Percentiles rank a stretch among this genome's conserved stretches.
Evolutionary conservation across 2,888 invertebrate genomes (phyloP).

Genomic region (Formica aserva): DNA sequence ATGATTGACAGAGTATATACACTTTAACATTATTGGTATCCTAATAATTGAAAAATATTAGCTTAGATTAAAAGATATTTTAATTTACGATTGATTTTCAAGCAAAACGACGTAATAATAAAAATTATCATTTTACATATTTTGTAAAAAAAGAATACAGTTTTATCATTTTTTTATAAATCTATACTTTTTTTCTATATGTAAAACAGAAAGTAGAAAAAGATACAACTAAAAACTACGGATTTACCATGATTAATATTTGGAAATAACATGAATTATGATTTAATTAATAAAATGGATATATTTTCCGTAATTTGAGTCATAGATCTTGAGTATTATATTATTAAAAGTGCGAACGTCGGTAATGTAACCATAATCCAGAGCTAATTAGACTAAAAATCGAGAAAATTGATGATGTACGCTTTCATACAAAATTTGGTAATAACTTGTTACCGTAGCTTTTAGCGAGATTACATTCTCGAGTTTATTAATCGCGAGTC

Average conservation of each 20-base stretch:
- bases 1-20: neutral
- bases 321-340: neutral
- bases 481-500: constrained; percentile 65
- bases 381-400: constrained; percentile 72
- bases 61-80: neutral
- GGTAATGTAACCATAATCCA: constrained; percentile 1
- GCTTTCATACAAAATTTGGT: constrained; percentile 65
- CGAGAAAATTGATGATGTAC: constrained; percentile 60
- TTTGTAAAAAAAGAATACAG: neutral
- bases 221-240: neutral
- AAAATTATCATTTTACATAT: neutral
- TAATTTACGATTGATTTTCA: neutral
- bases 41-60: neutral
- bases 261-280: neutral
- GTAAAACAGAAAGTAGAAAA: neutral
- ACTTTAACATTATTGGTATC: neutral
- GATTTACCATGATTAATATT: neutral
- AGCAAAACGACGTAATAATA: neutral
- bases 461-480: constrained; percentile 71
- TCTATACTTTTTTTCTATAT: neutral
- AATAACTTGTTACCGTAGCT: constrained; percentile 67
- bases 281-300: neutral
- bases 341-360: neutral
- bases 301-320: neutral
- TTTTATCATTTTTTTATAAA: neutral